Evolutionary conservation across 1,140 invertebrate genomes (phyloP), one percentile per base, ranked within the genome.

Genomic region (Drosophila kurseongensis): DNA sequence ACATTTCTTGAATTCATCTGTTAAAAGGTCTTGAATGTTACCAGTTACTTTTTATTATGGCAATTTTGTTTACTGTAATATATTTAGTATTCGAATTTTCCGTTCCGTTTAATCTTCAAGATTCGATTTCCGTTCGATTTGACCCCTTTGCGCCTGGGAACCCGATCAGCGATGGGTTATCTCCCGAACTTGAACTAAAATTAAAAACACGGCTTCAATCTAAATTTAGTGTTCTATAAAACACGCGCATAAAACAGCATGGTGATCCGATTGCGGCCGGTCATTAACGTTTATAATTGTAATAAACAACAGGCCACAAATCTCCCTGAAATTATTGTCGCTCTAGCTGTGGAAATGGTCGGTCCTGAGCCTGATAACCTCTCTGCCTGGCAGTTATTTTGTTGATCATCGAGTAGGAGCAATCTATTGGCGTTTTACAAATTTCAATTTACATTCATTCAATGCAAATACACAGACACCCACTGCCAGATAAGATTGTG

Each of bases 361-460:
- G 66, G 58, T 29, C 68, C 40, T 32, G n/a, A 14, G 55, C 41
- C 27, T 71, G 68, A 72, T 72, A 72, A 72, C 68, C 68, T 58
- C 66, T 23, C 36, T 13, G 18, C 23, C 32, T 41, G 40, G 7
- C 65, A 41, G 36, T 59, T 50, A 50, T 66, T 50, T 55, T 57
- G 45, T 45, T 50, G 56, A 16, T 41, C 58, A 61, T 65, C 48
- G 68, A 71, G 68, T 71, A 52, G 66, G 68, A 57, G 68, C 63
- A 67, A 63, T 63, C 63, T 67, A 50, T 65, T 63, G 45, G 58
- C 51, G 14, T 69, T 80, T 85, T 85, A 85, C 82, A 85, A 85
- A 62, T 86, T 85, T 74, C 32, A 78, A 71, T 72, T 72, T 66
- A 58, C 38, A 81, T 85, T 85, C 81, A 85, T 85, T 77, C 82